A percentile compares a stretch with the other conserved stretches of the same genome.
Evolutionary conservation across 2,113 vertebrate genomes (phyloP).

Genomic region (Pungitius pungitius): DNA sequence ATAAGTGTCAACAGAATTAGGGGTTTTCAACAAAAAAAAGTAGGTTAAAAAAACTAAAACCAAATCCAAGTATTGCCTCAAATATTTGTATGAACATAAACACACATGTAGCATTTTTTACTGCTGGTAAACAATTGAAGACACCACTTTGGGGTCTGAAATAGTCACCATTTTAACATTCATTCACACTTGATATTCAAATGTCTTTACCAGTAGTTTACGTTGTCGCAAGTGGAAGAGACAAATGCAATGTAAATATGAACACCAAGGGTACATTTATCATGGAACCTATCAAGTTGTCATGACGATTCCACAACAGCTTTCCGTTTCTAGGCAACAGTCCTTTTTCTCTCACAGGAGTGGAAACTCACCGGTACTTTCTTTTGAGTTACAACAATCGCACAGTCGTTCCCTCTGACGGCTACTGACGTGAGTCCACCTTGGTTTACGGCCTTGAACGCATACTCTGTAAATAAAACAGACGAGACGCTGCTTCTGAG

Average conservation of each 20-base stretch:
- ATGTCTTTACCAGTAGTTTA: background rate
- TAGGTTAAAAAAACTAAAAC: too few species aligned
- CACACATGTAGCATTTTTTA: background rate
- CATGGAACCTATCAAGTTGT: background rate
- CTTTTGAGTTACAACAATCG: slow-evolving; percentile 96
- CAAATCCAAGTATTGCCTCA: too few species aligned
- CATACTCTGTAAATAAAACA: slow-evolving; percentile 87
- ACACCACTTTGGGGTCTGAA: background rate
- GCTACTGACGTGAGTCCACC: slow-evolving; percentile 97
- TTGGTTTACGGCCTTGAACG: slow-evolving; percentile 99
- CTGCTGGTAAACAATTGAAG: too few species aligned
- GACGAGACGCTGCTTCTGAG: background rate
- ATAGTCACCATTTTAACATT: too few species aligned
- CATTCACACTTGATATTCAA: background rate
- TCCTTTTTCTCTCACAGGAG: background rate
- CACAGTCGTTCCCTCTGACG: slow-evolving; percentile 96
- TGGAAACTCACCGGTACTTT: slow-evolving; percentile 94
- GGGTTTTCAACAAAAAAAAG: too few species aligned
- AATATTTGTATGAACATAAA: background rate
- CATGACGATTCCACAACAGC: background rate
- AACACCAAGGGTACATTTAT: background rate
- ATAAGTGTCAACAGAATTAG: too few species aligned
- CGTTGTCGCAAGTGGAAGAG: background rate
- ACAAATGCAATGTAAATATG: background rate
- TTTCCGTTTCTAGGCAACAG: background rate